Conservation (phyloP, 64 coral and sea anemone genomes). For the Actinia tenebrosa region DNA sequence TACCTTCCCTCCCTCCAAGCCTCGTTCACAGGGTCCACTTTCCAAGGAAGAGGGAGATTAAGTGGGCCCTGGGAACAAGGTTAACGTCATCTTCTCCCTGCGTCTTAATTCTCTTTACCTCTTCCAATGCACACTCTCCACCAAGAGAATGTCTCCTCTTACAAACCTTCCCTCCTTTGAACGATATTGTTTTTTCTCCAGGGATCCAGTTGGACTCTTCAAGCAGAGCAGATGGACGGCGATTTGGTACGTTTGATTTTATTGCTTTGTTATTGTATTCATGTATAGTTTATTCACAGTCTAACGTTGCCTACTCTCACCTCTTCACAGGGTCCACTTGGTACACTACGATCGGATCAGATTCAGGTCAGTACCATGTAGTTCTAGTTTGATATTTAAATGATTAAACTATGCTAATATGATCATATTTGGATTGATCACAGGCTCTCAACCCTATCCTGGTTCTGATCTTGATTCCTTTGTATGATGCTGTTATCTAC, state of each 20-base stretch:
- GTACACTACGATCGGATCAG: slow-evolving; percentile 80
- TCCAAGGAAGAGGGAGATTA: too few relatives aligned
- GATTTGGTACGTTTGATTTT: slow-evolving; percentile 47
- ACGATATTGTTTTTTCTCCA: not conserved
- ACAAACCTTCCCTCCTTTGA: too few relatives aligned
- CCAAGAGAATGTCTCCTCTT: not conserved
- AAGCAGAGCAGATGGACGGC: slow-evolving; percentile 80
- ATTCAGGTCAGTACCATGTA: slow-evolving; percentile 48
- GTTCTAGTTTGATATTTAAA: not conserved
- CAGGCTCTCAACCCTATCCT: slow-evolving; percentile 90
- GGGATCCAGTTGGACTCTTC: slow-evolving; percentile 83
- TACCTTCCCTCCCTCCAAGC: not conserved
- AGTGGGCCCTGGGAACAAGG: too few relatives aligned
- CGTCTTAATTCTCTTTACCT: not conserved
- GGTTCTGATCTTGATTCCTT: slow-evolving; percentile 81
- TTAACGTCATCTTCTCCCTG: not conserved
- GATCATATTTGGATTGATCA: not conserved
- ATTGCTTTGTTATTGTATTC: not conserved
- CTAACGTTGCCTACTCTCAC: not conserved
- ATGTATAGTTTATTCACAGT: not conserved
- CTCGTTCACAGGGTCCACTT: not conserved
- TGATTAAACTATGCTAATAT: not conserved
- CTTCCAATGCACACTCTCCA: not conserved
- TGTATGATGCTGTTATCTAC: slow-evolving; percentile 80
- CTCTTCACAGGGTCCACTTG: slow-evolving; percentile 33